Conservation (phyloP, 2,888 invertebrate species). For the Drosophila dives region DNA sequence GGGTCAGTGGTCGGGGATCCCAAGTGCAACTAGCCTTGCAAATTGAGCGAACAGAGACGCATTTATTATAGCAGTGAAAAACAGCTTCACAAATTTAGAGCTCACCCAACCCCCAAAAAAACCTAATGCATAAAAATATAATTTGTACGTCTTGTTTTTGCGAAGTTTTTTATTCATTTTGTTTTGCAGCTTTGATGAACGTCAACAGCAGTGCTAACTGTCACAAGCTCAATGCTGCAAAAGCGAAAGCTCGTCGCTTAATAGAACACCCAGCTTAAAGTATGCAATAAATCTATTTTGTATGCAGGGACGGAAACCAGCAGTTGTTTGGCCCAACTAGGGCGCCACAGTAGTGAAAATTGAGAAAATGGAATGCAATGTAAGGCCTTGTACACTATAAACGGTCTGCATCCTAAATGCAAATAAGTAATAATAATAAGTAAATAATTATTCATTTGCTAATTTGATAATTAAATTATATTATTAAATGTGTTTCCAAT, state of each 20-base stretch:
- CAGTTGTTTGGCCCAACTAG: not conserved
- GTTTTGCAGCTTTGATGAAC: not conserved
- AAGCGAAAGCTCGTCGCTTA: not conserved
- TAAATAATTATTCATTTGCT: too few relatives aligned
- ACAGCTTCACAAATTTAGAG: not conserved
- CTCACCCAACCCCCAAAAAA: not conserved
- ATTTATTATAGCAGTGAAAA: constrained; percentile 9
- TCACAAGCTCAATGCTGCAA: constrained; percentile 2
- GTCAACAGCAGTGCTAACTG: not conserved
- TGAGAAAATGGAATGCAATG: not conserved
- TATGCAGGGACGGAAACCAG: too few relatives aligned
- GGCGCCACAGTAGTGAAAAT: not conserved
- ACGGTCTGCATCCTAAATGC: not conserved
- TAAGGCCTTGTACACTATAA: not conserved
- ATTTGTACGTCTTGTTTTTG: not conserved
- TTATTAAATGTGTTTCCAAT: not conserved
- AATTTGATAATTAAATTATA: not conserved
- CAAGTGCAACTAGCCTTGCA: constrained; percentile 9
- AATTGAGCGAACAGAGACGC: not conserved
- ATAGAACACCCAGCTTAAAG: not conserved
- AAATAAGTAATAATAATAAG: too few relatives aligned
- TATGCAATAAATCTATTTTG: not conserved
- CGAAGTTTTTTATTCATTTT: not conserved
- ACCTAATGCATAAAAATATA: not conserved
- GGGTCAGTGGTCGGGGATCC: not conserved